These are phyloP conservation scores for Sebastes taczanowskii DNA, from an alignment of 2,797 vertebrate genomes.

Conservation along the genomic window DNA sequence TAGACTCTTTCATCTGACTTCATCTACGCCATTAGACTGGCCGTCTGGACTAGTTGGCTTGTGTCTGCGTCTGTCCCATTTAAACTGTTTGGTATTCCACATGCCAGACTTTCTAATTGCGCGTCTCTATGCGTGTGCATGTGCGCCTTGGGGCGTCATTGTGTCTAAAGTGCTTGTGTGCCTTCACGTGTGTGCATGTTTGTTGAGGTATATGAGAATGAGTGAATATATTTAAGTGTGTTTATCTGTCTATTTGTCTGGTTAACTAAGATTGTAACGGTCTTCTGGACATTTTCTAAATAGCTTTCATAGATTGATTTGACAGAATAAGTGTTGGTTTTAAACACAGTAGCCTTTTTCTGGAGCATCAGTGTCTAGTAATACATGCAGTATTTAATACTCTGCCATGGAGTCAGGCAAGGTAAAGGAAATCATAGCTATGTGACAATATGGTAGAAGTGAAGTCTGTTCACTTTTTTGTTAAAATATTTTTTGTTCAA, in stretches of 20 bases:
- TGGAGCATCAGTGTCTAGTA: background rate
- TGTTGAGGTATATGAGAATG: background rate
- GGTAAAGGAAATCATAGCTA: background rate
- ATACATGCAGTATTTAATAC: background rate
- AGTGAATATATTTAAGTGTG: constrained; percentile 28
- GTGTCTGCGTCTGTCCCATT: constrained; percentile 26
- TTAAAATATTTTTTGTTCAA: background rate
- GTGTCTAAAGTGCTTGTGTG: constrained; percentile 18
- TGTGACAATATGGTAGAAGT: no score
- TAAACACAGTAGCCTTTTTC: background rate
- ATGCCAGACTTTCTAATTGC: constrained; percentile 17
- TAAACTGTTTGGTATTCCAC: constrained; percentile 43
- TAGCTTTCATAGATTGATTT: background rate
- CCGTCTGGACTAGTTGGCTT: constrained; percentile 20
- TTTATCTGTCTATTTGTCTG: constrained; percentile 20
- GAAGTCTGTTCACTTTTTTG: background rate
- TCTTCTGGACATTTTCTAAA: constrained; percentile 8
- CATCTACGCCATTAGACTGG: constrained; percentile 51
- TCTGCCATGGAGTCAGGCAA: background rate
- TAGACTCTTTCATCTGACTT: constrained; percentile 64
- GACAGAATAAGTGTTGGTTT: background rate
- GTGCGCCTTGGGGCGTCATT: constrained; percentile 12
- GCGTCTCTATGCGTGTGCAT: constrained; percentile 8
- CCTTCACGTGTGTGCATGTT: background rate
- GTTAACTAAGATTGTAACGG: constrained; percentile 2